These are phyloP conservation scores for Ailurus styani DNA, from an alignment of 2,113 vertebrate genomes.

Conservation along the genomic window DNA sequence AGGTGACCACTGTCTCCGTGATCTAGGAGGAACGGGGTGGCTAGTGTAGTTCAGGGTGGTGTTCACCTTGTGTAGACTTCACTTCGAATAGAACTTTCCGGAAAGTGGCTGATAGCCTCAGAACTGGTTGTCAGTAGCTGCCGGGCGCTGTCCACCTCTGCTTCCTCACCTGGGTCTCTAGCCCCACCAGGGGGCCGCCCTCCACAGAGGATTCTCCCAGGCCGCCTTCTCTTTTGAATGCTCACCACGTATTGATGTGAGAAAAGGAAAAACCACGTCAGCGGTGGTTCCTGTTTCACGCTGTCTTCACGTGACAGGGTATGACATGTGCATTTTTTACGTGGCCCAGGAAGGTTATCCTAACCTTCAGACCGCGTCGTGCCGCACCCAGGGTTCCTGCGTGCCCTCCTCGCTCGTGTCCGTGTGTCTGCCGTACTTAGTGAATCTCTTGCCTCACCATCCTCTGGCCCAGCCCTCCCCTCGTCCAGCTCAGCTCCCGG, in stretches of 20 bases:
- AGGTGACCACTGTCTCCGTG: no score
- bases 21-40: fast-evolving
- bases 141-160: background rate
- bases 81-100: background rate
- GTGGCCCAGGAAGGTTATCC: fast-evolving
- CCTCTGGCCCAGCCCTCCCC: background rate
- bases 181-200: fast-evolving
- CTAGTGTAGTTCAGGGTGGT: fast-evolving
- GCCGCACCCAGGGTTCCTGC: background rate
- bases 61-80: background rate
- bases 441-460: background rate
- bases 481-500: background rate
- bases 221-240: background rate
- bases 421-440: fast-evolving
- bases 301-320: fast-evolving
- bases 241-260: fast-evolving
- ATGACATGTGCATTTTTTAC: fast-evolving
- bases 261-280: fast-evolving
- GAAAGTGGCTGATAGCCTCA: fast-evolving
- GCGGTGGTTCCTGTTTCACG: fast-evolving
- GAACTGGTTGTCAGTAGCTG: background rate
- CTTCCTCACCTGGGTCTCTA: background rate
- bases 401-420: background rate
- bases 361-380: fast-evolving
- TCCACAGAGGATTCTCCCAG: background rate